Percentiles rank a stretch among this genome's conserved stretches.
Conservation (phyloP, 2,888 invertebrate species). For the Teleiodes luculella region DNA sequence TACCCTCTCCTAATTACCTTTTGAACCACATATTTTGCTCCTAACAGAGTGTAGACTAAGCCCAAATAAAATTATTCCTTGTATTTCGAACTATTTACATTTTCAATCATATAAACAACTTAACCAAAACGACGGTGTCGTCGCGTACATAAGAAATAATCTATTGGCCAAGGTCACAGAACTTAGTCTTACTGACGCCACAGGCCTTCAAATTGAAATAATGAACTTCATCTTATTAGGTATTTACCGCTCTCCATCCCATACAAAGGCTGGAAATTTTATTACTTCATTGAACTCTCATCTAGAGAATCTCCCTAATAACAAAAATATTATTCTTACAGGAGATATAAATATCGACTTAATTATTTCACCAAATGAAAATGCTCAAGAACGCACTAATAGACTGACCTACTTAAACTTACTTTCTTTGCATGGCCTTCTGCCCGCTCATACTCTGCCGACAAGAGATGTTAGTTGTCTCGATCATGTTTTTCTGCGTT, state of each 20-base stretch:
- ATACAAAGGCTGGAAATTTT: conserved; percentile 8
- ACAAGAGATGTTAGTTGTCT: neutral
- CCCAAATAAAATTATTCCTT: conserved; percentile 18
- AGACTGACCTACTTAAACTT: neutral
- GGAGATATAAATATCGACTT: neutral
- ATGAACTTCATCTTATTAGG: conserved; percentile 10
- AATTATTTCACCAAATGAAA: neutral
- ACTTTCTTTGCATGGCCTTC: neutral
- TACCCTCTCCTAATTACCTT: conserved; percentile 12
- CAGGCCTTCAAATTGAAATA: conserved; percentile 13
- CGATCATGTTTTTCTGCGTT: neutral
- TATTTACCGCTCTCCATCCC: conserved; percentile 17
- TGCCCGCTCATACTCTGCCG: neutral
- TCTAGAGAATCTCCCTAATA: neutral
- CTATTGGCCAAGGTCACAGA: conserved; percentile 10
- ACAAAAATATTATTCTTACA: neutral
- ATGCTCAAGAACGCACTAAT: neutral
- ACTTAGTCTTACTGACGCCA: conserved; percentile 14
- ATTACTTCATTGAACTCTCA: neutral
- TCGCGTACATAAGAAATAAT: conserved; percentile 14
- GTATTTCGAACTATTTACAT: conserved; percentile 14
- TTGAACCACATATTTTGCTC: conserved; percentile 20
- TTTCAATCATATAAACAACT: conserved; percentile 7
- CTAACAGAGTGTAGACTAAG: conserved; percentile 22
- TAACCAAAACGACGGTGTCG: conserved; percentile 8